phyloP scores from a whole-genome alignment of 2,797 vertebrate genomes.

The Mallotus villosus region DNA sequence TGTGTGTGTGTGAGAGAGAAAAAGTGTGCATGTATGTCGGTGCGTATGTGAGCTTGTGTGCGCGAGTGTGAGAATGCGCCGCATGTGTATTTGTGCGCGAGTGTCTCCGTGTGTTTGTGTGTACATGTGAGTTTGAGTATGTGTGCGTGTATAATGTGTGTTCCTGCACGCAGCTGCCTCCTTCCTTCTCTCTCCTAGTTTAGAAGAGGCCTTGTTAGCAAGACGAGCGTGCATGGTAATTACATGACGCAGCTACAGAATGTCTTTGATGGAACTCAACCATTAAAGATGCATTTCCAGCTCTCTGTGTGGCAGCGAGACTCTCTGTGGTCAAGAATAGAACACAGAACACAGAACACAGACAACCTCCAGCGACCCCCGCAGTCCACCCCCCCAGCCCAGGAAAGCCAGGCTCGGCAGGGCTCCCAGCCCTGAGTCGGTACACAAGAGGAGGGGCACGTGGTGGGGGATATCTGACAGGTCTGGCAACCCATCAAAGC shows the following conservation, averaged over 20 bases:
- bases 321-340: background rate
- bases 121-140: background rate
- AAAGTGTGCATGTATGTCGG: background rate
- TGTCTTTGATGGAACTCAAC: constrained; percentile 40
- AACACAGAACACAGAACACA: constrained; percentile 45
- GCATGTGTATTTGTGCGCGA: too few relatives aligned
- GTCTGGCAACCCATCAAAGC: constrained; percentile 62
- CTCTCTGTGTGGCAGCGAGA: too few relatives aligned
- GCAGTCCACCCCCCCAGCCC: constrained; percentile 53
- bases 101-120: background rate
- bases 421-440: constrained; percentile 45
- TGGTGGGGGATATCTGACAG: constrained; percentile 52
- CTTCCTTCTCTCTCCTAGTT: constrained; percentile 26
- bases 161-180: constrained; percentile 26
- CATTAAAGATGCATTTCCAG: background rate
- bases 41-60: background rate
- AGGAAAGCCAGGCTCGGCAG: constrained; percentile 58
- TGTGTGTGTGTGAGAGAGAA: too few relatives aligned
- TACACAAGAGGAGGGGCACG: constrained; percentile 28
- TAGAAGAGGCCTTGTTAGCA: constrained; percentile 51
- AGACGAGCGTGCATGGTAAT: constrained; percentile 53
- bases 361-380: constrained; percentile 54
- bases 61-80: background rate
- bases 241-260: constrained; percentile 55
- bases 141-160: background rate